A percentile compares a stretch with the other conserved stretches of the same genome.
Evolutionary conservation across 1,140 invertebrate species (phyloP).

Genomic region (Euwallacea fornicatus): DNA sequence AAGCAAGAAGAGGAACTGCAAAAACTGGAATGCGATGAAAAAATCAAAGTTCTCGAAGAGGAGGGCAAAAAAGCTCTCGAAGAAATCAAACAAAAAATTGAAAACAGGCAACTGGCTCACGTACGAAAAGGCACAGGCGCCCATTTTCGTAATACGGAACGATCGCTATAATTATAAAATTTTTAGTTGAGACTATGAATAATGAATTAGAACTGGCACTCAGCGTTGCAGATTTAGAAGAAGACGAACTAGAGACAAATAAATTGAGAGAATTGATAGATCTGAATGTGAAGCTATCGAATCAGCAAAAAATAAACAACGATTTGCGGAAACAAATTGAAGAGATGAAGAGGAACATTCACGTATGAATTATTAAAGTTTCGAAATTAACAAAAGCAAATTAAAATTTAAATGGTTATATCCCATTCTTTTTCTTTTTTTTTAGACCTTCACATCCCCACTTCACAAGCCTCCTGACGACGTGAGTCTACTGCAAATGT

Average conservation of each 20-base stretch:
- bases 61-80: background rate
- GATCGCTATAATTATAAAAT: background rate
- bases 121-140: background rate
- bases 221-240: background rate
- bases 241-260: slow-evolving; percentile 13
- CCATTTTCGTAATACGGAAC: background rate
- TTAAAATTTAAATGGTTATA: too few relatives aligned
- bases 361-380: too few relatives aligned
- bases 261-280: slow-evolving; percentile 1
- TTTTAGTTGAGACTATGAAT: slow-evolving; percentile 11
- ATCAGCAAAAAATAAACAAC: background rate
- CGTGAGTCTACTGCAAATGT: too few relatives aligned
- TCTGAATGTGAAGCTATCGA: slow-evolving; percentile 7
- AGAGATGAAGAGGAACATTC: background rate
- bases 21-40: too few relatives aligned
- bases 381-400: too few relatives aligned
- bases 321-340: background rate
- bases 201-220: slow-evolving; percentile 7
- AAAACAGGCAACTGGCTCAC: background rate
- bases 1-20: too few relatives aligned
- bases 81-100: slow-evolving; percentile 2
- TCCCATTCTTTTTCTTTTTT: too few relatives aligned
- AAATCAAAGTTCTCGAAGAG: background rate
- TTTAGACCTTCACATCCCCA: too few relatives aligned
- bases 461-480: too few relatives aligned